Conservation (phyloP, 2,113 vertebrate species). For the Gasterosteus aculeatus region DNA sequence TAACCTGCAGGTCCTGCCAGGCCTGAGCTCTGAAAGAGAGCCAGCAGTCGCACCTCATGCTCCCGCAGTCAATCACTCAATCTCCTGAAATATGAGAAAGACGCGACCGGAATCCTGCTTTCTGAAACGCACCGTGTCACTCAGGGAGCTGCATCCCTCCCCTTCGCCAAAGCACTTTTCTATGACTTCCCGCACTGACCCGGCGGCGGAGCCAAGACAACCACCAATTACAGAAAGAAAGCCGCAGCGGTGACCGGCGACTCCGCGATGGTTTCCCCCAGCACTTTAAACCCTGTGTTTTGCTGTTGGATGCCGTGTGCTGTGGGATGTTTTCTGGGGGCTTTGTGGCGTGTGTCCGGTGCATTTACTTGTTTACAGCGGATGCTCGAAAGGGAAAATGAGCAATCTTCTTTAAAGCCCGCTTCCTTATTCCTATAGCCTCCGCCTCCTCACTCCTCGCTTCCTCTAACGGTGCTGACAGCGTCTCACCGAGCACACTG, state of each 20-base stretch:
- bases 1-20: constrained; percentile 30
- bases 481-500: constrained; percentile 46
- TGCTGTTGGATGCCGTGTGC: constrained; percentile 62
- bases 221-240: constrained; percentile 70
- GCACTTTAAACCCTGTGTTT: constrained; percentile 68
- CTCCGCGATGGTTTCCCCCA: constrained; percentile 62
- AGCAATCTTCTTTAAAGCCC: constrained; percentile 20
- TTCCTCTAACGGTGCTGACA: constrained; percentile 41
- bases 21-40: constrained; percentile 26
- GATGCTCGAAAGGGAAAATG: constrained; percentile 23
- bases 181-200: constrained; percentile 63
- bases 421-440: background rate
- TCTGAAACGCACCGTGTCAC: constrained; percentile 39
- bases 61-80: constrained; percentile 56
- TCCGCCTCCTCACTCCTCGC: constrained; percentile 2
- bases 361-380: constrained; percentile 33
- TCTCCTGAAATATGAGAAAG: constrained; percentile 61
- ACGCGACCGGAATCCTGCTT: constrained; percentile 58
- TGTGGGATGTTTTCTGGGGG: constrained; percentile 39
- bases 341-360: constrained; percentile 57
- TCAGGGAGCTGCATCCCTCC: constrained; percentile 30
- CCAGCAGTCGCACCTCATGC: constrained; percentile 33
- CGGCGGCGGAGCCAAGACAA: constrained; percentile 53
- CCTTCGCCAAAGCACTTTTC: constrained; percentile 36
- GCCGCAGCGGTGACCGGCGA: constrained; percentile 66